These are phyloP conservation scores for Eulacestoma nigropectus DNA, from an alignment of 2,113 vertebrate species.

Conservation along the genomic window DNA sequence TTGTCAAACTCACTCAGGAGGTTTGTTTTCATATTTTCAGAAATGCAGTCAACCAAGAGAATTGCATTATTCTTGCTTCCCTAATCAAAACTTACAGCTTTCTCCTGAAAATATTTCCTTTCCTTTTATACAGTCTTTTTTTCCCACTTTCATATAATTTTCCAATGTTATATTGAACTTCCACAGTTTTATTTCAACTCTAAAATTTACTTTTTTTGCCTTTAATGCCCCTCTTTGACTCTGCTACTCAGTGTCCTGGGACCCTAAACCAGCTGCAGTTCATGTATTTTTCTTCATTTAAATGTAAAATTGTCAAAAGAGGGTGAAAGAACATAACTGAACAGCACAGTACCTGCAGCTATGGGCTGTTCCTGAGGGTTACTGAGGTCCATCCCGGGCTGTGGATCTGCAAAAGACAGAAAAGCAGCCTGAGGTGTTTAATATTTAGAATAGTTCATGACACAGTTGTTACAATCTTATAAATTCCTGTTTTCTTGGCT, in stretches of 20 bases:
- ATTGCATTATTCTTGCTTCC: constrained; percentile 9
- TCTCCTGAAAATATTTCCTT: neutral
- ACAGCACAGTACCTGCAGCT: constrained; percentile 64
- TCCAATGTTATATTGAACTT: neutral
- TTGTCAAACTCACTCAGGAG: neutral
- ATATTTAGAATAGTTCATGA: neutral
- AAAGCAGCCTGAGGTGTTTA: neutral
- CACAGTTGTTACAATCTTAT: no score
- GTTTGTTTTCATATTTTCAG: neutral
- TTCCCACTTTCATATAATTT: neutral
- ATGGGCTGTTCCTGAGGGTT: constrained; percentile 60
- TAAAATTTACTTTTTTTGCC: neutral
- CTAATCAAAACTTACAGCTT: neutral
- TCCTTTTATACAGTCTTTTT: neutral
- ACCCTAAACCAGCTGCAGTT: neutral
- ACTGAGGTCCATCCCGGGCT: constrained; percentile 65
- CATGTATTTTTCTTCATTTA: neutral
- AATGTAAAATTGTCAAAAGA: neutral
- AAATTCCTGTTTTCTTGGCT: neutral
- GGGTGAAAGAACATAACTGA: neutral
- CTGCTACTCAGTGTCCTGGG: neutral
- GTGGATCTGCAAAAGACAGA: constrained; percentile 64
- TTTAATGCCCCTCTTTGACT: neutral
- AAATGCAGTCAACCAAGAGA: neutral
- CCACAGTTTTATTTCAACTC: neutral